Conservation (phyloP, 1,140 invertebrate species). For the Halesus radiatus region DNA sequence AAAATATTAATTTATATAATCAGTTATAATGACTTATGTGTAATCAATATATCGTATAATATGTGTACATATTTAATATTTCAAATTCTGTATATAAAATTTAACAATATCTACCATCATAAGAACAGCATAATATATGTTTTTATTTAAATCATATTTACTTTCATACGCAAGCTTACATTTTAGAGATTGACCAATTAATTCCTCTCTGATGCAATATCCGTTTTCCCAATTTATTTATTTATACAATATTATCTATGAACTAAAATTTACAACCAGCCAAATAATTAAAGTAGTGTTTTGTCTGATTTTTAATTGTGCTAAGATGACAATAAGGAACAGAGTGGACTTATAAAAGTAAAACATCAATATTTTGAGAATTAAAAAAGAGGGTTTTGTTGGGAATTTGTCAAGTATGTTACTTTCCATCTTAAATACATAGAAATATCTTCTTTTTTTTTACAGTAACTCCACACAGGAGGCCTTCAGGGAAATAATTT, state of each 20-base stretch:
- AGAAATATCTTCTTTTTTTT: no score
- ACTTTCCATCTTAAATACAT: no score
- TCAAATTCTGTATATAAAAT: constrained; percentile 50
- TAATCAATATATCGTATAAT: constrained; percentile 47
- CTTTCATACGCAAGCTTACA: constrained; percentile 32
- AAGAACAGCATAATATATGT: constrained; percentile 38
- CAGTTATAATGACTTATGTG: constrained; percentile 28
- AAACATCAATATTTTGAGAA: no score
- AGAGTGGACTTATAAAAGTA: no score
- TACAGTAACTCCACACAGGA: no score
- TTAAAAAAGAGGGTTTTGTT: no score
- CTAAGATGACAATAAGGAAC: no score
- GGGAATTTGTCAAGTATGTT: no score
- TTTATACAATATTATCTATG: no score
- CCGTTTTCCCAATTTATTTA: neutral
- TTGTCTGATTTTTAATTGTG: no score
- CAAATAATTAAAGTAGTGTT: neutral
- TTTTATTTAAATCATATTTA: constrained; percentile 25
- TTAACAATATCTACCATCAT: constrained; percentile 53
- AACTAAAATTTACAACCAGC: neutral
- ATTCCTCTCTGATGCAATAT: neutral
- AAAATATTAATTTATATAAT: constrained; percentile 38
- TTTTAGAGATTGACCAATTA: no score
- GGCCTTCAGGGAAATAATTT: no score
- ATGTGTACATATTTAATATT: constrained; percentile 42